Base-by-base conservation (phyloP, 2,888 invertebrate species). In the Diploptera punctata region DNA sequence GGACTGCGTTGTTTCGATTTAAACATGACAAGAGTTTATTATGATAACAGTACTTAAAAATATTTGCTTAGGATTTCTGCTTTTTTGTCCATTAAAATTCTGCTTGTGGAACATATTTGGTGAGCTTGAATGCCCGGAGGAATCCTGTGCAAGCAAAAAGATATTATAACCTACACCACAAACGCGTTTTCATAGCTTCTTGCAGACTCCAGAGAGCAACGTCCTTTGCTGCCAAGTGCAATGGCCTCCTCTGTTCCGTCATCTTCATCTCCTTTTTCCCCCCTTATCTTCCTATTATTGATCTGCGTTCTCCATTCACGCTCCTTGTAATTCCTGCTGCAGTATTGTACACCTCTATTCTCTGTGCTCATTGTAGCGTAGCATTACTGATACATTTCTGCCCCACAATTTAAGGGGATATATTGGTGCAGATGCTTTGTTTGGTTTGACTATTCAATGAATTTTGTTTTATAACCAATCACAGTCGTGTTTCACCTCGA, bases 221-320 rank as follows among this genome's bases (percentile, higher is more conserved):
- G 71, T 68, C 68, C 71, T 72, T n/a, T 26, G 24, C 19, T 29
- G n/a, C 19, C 31, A 33, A 72, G 71, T 54, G 71, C 71, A 72
- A 72, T 49, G 71, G 24, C 71, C 71, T 54, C 60, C 44, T 26
- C 21, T n/a, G n/a, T 29, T 31, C 16, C 57, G n/a, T n/a, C 26
- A 29, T 26, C 57, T 57, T 57, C 16, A 57, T 57, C 29, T 57
- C n/a, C 57, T 57, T 57, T 57, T 57, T 3, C 31, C 19, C 47
- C 65, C 24, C n/a, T 29, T 65, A 44, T 21, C 47, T 65, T 65
- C 47, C 47, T 65, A n/a, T 26, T 65, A 10, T 24, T 65, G 21
- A 44, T 65, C 54, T 54, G 54, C 54, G 54, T 26, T 16, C 54
- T 26, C 24, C 13, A 16, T 54, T 26, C 54, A 29, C 54, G n/a